Conservation (phyloP, 2,888 invertebrate species). For the Stenichneumon culpator region DNA sequence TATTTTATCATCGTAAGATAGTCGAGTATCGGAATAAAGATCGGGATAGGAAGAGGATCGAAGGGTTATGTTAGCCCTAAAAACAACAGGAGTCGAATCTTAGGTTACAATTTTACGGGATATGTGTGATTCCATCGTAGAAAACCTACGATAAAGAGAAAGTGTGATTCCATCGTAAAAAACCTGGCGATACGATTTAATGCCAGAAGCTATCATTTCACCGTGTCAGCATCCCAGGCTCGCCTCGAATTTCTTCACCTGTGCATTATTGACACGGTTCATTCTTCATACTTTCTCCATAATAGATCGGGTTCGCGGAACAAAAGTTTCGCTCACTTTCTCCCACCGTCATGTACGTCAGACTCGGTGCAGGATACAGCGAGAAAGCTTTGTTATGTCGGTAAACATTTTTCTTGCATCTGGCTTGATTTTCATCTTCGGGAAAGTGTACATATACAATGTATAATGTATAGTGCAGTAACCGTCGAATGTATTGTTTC, state of each 20-base stretch:
- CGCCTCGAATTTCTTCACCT: slow-evolving; percentile 22
- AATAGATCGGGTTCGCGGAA: slow-evolving; percentile 17
- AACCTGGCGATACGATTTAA: background rate
- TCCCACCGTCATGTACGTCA: background rate
- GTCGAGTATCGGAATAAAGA: background rate
- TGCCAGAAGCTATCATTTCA: slow-evolving; percentile 5
- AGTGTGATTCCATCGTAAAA: background rate
- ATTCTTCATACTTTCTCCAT: slow-evolving; percentile 33
- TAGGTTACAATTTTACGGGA: background rate
- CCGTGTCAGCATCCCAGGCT: background rate
- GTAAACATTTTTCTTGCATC: slow-evolving; percentile 57
- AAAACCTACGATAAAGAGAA: background rate
- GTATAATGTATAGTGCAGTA: slow-evolving; percentile 5
- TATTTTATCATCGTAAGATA: background rate
- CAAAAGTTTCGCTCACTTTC: slow-evolving; percentile 18
- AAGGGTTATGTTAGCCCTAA: background rate
- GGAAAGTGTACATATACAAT: background rate
- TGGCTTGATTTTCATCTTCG: slow-evolving; percentile 34
- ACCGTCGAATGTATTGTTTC: slow-evolving; percentile 48
- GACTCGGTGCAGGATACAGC: background rate
- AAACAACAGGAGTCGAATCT: background rate
- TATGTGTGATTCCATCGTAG: background rate
- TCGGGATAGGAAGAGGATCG: background rate
- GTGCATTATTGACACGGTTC: slow-evolving; percentile 46
- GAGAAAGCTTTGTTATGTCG: slow-evolving; percentile 44